These are phyloP conservation scores for Falco rusticolus DNA, from an alignment of 2,797 vertebrate genomes.

Conservation along the genomic window DNA sequence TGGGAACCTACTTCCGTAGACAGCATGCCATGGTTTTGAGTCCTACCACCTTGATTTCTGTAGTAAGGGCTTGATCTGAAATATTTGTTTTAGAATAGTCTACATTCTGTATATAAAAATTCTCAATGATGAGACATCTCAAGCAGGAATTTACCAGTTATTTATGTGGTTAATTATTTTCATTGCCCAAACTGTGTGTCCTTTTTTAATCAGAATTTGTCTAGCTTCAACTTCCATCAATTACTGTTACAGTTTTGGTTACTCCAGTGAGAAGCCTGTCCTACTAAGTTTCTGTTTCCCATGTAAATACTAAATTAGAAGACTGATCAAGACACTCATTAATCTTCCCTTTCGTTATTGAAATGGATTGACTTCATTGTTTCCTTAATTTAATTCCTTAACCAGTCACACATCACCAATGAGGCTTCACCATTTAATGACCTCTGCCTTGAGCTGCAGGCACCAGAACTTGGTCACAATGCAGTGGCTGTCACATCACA, in stretches of 20 bases:
- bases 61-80: not conserved
- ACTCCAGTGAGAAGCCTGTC: not conserved
- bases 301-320: not conserved
- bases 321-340: not conserved
- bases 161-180: not conserved
- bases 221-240: not conserved
- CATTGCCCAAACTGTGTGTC: not conserved
- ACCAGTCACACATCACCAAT: not conserved
- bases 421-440: not conserved
- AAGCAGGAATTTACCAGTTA: not conserved
- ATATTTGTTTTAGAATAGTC: not conserved
- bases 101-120: not conserved
- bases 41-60: not conserved
- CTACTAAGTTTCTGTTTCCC: not conserved
- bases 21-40: not conserved
- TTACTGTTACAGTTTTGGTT: not conserved
- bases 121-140: not conserved
- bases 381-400: not conserved
- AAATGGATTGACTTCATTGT: not conserved
- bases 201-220: not conserved
- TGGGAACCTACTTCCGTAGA: not conserved
- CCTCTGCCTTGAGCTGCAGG: not conserved
- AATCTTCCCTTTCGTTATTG: not conserved
- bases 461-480: not conserved
- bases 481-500: not conserved